A percentile compares a stretch with the other conserved stretches of the same genome.
phyloP scores from a whole-genome alignment of 2,888 invertebrate species.

The Brachyptera risi region DNA sequence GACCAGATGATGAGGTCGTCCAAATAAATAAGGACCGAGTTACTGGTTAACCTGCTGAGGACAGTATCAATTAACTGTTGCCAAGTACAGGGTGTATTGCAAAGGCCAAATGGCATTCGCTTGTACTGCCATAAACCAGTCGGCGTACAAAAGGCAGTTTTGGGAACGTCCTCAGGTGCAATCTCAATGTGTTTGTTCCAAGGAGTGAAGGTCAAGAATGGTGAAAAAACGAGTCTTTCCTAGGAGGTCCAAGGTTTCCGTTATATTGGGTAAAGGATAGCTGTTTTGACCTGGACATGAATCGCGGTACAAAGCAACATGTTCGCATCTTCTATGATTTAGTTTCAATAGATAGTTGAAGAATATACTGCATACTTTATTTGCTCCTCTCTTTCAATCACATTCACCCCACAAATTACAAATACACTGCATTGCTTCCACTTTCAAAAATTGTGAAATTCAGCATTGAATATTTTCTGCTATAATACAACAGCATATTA shows the following conservation, averaged over 20 bases:
- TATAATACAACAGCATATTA: no score
- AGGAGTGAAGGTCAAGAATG: slow-evolving; percentile 10
- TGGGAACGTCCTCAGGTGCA: not conserved
- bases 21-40: slow-evolving; percentile 26
- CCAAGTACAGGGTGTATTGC: slow-evolving; percentile 4
- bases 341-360: no score
- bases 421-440: no score
- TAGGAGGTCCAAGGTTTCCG: slow-evolving; percentile 39
- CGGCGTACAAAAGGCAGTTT: slow-evolving; percentile 12
- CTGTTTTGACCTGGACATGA: no score
- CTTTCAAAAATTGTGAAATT: no score
- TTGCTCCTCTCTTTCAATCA: no score
- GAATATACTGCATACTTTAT: no score
- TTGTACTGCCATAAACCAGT: slow-evolving; percentile 26
- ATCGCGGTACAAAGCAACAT: no score
- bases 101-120: slow-evolving; percentile 13
- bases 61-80: slow-evolving; percentile 6
- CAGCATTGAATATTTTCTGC: no score
- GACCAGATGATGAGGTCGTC: slow-evolving; percentile 34
- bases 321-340: no score
- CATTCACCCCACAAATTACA: no score
- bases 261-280: slow-evolving; percentile 37
- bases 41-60: not conserved
- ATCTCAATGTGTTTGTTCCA: slow-evolving; percentile 18
- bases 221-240: slow-evolving; percentile 31